Percentiles rank a stretch among this genome's conserved stretches.
phyloP scores from a whole-genome alignment of 2,888 invertebrate genomes.

The Congeria kusceri region DNA sequence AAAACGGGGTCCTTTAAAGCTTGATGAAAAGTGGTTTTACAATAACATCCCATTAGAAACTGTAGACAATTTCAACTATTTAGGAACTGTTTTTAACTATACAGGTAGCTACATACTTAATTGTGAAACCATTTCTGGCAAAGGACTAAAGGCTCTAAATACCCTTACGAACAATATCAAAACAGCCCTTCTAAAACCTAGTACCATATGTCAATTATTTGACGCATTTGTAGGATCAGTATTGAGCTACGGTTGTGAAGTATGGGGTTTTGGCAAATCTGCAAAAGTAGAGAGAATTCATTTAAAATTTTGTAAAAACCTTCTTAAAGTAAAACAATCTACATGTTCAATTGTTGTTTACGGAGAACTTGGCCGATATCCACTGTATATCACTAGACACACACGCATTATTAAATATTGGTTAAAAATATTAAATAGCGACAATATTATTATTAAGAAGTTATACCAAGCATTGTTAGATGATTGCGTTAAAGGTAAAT shows the following conservation, averaged over 20 bases:
- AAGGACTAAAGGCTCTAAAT: slow-evolving; percentile 29
- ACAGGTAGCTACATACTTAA: slow-evolving; percentile 18
- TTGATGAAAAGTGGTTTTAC: slow-evolving; percentile 29
- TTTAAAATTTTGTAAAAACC: slow-evolving; percentile 25
- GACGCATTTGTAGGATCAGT: slow-evolving; percentile 36
- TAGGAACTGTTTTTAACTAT: slow-evolving; percentile 20
- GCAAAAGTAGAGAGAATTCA: slow-evolving; percentile 35
- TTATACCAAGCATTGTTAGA: too few species aligned
- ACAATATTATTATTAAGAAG: too few species aligned
- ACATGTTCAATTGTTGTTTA: too few species aligned
- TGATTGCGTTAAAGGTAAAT: too few species aligned
- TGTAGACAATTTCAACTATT: slow-evolving; percentile 29
- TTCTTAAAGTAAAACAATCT: slow-evolving; percentile 27
- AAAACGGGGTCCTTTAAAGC: slow-evolving; percentile 2
- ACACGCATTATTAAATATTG: too few species aligned
- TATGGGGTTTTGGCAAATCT: slow-evolving; percentile 14
- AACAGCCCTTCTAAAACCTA: not conserved
- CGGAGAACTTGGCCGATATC: too few species aligned
- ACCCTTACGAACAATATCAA: slow-evolving; percentile 12
- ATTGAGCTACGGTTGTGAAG: slow-evolving; percentile 30
- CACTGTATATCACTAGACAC: too few species aligned
- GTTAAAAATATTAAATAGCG: too few species aligned
- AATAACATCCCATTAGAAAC: slow-evolving; percentile 6
- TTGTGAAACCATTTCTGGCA: slow-evolving; percentile 9
- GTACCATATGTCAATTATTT: slow-evolving; percentile 32